Evolutionary conservation across 2,113 vertebrate species (phyloP).

Genomic region (Anser cygnoides): DNA sequence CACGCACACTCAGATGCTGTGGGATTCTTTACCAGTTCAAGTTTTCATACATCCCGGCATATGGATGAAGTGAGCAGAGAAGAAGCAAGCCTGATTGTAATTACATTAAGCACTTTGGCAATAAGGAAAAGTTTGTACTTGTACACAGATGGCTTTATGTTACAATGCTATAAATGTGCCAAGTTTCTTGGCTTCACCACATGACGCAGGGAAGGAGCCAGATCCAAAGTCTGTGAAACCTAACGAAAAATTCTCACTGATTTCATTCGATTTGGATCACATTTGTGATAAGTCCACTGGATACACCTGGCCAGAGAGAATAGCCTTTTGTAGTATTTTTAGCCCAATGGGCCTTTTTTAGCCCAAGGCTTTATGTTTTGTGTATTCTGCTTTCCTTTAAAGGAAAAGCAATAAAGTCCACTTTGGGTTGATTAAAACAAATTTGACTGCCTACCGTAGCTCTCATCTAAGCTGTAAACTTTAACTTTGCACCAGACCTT

Average conservation of each 20-base stretch:
- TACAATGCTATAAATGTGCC: conserved; percentile 59
- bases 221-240: neutral
- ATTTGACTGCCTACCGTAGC: neutral
- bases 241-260: neutral
- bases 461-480: neutral
- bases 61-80: conserved; percentile 44
- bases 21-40: conserved; percentile 56
- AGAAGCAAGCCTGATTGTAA: conserved; percentile 67
- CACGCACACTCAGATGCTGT: conserved; percentile 54
- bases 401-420: neutral
- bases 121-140: conserved; percentile 63
- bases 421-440: neutral
- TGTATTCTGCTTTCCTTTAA: neutral
- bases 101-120: conserved; percentile 70
- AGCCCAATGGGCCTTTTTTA: neutral
- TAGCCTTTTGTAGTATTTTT: neutral
- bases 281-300: neutral
- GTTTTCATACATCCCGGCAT: conserved; percentile 56
- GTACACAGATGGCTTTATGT: conserved; percentile 64
- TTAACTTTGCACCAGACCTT: neutral
- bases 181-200: conserved; percentile 49
- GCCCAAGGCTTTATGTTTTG: neutral
- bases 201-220: neutral
- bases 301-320: neutral
- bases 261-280: neutral